A percentile compares a stretch with the other conserved stretches of the same genome.
Evolutionary conservation across 2,797 vertebrate genomes (phyloP).

Genomic region (Megalops cyprinoides): DNA sequence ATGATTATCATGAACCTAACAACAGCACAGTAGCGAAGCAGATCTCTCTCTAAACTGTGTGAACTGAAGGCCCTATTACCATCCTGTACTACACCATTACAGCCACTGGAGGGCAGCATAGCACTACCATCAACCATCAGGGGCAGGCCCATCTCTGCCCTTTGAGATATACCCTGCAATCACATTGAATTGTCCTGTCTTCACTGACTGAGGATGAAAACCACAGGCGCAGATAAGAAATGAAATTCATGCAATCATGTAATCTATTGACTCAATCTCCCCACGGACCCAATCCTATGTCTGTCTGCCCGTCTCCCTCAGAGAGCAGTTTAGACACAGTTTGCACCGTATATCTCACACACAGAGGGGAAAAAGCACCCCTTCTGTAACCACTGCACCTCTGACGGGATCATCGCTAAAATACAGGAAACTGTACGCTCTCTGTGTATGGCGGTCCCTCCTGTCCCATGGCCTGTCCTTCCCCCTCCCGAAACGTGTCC

Average conservation of each 20-base stretch:
- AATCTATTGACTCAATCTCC: slow-evolving; percentile 64
- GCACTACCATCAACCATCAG: neutral
- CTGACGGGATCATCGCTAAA: slow-evolving; percentile 12
- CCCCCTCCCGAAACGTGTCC: too few species aligned
- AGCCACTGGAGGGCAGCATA: slow-evolving; percentile 44
- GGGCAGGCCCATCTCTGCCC: slow-evolving; percentile 36
- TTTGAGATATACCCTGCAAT: slow-evolving; percentile 45
- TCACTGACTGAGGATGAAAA: slow-evolving; percentile 49
- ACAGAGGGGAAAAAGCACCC: neutral
- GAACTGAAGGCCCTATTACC: neutral
- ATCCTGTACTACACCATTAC: neutral
- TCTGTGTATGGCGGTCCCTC: neutral
- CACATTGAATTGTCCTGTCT: slow-evolving; percentile 48
- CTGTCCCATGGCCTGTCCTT: neutral
- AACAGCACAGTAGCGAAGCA: neutral
- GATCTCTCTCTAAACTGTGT: neutral
- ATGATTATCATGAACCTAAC: neutral
- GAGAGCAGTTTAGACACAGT: neutral
- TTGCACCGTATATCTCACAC: too few species aligned
- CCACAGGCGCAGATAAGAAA: slow-evolving; percentile 54
- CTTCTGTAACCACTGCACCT: neutral
- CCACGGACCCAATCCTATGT: slow-evolving; percentile 34
- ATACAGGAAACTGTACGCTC: neutral
- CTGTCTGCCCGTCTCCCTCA: slow-evolving; percentile 13
- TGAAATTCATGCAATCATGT: slow-evolving; percentile 47